Conservation (phyloP, 2,113 vertebrate species). For the Alectura lathami region DNA sequence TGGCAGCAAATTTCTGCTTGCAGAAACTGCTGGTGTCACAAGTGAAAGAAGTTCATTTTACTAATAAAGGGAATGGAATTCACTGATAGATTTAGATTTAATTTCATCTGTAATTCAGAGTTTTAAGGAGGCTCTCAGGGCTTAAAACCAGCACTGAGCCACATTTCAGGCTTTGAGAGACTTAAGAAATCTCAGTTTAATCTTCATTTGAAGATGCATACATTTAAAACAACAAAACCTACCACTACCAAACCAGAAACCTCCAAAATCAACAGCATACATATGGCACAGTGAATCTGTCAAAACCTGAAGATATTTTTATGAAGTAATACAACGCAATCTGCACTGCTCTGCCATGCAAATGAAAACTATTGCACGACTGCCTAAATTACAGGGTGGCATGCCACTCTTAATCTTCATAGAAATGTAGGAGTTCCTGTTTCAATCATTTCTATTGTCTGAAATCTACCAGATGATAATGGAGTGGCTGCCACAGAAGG, state of each 20-base stretch:
- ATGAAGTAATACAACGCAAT: constrained; percentile 17
- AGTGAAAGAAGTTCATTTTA: constrained; percentile 21
- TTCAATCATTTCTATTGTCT: constrained; percentile 62
- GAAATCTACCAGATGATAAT: constrained; percentile 21
- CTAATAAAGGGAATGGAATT: constrained; percentile 28
- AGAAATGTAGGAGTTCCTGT: constrained; percentile 62
- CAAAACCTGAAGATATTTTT: constrained; percentile 24
- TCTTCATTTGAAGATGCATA: background rate
- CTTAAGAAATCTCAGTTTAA: background rate
- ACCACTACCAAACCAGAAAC: background rate
- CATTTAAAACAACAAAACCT: constrained; percentile 30
- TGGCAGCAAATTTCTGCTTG: constrained; percentile 29
- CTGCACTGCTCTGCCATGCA: constrained; percentile 38
- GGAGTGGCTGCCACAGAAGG: constrained; percentile 37
- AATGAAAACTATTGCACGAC: constrained; percentile 55
- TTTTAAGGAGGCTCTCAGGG: constrained; percentile 25
- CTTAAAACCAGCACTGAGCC: background rate
- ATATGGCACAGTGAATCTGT: background rate
- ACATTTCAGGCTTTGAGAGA: background rate
- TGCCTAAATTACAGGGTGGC: constrained; percentile 67
- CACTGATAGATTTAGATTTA: constrained; percentile 24
- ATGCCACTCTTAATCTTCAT: constrained; percentile 50
- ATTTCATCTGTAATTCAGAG: constrained; percentile 19
- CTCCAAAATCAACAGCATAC: constrained; percentile 11
- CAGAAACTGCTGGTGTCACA: background rate